These are phyloP conservation scores for Cacoxenus indagator DNA, from an alignment of 2,888 invertebrate genomes.

Conservation along the genomic window DNA sequence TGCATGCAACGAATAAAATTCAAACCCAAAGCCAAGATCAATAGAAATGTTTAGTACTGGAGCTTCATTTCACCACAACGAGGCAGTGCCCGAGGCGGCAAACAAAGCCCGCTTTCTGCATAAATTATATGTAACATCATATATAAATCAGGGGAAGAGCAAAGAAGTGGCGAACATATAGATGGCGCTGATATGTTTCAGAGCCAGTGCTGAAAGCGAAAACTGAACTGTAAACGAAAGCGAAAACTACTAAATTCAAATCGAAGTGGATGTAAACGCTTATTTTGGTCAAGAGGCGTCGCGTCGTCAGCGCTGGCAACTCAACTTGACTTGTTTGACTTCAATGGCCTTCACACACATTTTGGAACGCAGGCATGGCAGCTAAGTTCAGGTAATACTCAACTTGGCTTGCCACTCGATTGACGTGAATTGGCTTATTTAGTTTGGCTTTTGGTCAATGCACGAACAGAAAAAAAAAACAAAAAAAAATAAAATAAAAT, in stretches of 20 bases:
- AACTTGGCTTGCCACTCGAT: not conserved
- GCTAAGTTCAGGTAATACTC: constrained; percentile 30
- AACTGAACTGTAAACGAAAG: constrained; percentile 9
- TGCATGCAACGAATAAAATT: too few relatives aligned
- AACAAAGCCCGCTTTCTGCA: constrained; percentile 3
- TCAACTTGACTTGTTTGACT: constrained; percentile 48
- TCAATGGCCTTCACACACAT: constrained; percentile 63
- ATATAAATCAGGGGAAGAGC: not conserved
- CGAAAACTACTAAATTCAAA: constrained; percentile 15
- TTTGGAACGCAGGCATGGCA: constrained; percentile 46
- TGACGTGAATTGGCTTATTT: not conserved
- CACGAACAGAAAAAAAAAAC: too few relatives aligned
- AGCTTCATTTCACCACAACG: constrained; percentile 1
- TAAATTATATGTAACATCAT: not conserved
- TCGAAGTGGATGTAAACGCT: not conserved
- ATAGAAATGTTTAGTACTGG: not conserved
- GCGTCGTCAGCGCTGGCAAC: constrained; percentile 15
- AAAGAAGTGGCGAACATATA: not conserved
- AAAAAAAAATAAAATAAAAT: too few relatives aligned
- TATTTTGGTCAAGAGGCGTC: constrained; percentile 55
- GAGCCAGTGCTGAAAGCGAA: not conserved
- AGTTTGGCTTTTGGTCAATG: not conserved
- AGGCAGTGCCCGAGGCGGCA: not conserved
- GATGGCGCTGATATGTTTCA: not conserved
- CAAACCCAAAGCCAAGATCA: not conserved